Conservation (phyloP, 2,797 vertebrate species). For the Cryptoprocta ferox region DNA sequence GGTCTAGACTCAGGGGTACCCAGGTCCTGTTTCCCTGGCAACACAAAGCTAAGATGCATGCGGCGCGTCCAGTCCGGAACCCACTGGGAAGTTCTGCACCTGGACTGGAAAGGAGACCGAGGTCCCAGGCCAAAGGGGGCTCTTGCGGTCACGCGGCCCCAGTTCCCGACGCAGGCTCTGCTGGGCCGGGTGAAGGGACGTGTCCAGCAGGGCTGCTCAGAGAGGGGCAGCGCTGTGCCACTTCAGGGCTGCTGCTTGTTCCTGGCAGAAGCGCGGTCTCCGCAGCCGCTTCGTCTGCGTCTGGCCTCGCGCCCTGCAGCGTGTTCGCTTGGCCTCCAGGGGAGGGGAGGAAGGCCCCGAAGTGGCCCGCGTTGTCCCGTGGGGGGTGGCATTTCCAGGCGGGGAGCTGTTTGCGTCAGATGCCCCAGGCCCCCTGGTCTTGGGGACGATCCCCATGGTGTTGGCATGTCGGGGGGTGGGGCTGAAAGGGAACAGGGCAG, state of each 20-base stretch:
- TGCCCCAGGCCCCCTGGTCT: neutral
- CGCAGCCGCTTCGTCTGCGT: too few species aligned
- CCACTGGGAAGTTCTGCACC: neutral
- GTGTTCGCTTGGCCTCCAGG: neutral
- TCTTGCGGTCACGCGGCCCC: neutral
- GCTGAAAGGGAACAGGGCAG: neutral
- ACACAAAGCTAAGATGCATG: neutral
- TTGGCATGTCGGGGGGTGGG: too few species aligned
- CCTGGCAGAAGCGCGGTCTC: too few species aligned
- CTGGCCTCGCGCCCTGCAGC: neutral
- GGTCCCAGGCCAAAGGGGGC: accelerated
- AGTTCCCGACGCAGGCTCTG: neutral
- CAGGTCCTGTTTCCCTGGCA: neutral
- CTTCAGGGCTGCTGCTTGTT: too few species aligned
- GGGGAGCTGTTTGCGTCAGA: accelerated
- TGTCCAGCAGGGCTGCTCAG: neutral
- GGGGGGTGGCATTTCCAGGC: neutral
- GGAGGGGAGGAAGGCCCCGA: neutral
- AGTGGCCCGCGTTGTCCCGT: accelerated
- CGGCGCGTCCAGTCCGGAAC: too few species aligned
- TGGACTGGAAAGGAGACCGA: neutral
- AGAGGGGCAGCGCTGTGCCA: neutral
- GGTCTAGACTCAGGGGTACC: neutral
- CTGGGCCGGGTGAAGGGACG: accelerated
- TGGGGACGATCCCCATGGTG: too few species aligned